Evolutionary conservation across 1,140 invertebrate genomes (phyloP).

Genomic region (Trachymyrmex septentrionalis): DNA sequence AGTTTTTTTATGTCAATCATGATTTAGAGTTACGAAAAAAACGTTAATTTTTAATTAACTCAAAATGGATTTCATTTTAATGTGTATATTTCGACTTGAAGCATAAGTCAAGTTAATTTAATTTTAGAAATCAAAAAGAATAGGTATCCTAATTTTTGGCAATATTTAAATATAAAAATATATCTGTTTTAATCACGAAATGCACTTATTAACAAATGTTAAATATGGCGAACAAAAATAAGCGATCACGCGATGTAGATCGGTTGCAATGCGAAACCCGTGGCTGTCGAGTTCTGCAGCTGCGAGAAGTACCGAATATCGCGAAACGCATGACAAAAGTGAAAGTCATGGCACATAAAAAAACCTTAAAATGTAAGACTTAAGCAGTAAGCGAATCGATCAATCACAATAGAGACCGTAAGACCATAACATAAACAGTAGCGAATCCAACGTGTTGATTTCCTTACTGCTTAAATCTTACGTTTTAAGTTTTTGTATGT

Average conservation of each 20-base stretch:
- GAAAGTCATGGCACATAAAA: neutral
- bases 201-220: neutral
- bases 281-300: conserved; percentile 78
- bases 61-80: neutral
- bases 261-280: conserved; percentile 67
- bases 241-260: neutral
- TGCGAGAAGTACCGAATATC: neutral
- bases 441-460: no score
- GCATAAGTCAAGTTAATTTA: neutral
- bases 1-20: neutral
- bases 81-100: neutral
- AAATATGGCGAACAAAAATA: neutral
- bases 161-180: neutral
- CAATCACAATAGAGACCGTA: no score
- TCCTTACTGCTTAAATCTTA: no score
- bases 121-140: neutral
- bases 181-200: conserved; percentile 7
- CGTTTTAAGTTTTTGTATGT: no score
- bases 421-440: no score
- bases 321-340: neutral
- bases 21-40: neutral
- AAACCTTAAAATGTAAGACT: no score
- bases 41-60: neutral
- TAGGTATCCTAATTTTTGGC: neutral
- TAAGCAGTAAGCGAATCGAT: no score